Evolutionary conservation across 2,797 vertebrate species (phyloP).

Genomic region (Semaprochilodus insignis): DNA sequence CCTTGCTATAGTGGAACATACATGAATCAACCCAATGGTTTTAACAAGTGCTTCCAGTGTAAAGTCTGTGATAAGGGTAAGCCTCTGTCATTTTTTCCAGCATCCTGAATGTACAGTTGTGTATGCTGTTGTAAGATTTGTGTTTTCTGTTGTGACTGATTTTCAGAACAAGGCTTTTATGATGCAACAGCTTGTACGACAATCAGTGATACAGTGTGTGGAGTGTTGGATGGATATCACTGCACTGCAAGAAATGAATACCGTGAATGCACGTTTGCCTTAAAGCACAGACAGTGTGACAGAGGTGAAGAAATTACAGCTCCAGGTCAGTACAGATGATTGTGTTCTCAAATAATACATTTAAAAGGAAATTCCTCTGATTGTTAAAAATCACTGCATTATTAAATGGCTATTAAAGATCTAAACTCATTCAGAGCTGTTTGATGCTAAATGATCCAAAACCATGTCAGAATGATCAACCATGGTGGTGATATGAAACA

Average conservation of each 20-base stretch:
- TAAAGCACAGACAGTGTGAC: constrained; percentile 35
- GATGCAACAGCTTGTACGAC: constrained; percentile 21
- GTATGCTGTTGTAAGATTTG: not conserved
- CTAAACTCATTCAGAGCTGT: too few relatives aligned
- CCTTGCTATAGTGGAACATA: constrained; percentile 46
- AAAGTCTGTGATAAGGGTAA: constrained; percentile 58
- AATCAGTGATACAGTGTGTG: constrained; percentile 53
- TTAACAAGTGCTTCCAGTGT: constrained; percentile 31
- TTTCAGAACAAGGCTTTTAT: constrained; percentile 57
- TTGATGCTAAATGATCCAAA: too few relatives aligned
- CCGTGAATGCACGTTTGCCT: constrained; percentile 40
- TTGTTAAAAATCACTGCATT: too few relatives aligned
- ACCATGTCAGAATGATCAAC: too few relatives aligned
- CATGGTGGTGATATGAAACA: too few relatives aligned
- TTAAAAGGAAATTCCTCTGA: too few relatives aligned
- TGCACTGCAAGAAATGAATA: not conserved
- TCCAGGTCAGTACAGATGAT: constrained; percentile 52
- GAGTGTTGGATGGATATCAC: constrained; percentile 50
- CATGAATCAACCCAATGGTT: constrained; percentile 55
- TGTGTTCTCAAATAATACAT: too few relatives aligned
- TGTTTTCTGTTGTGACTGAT: not conserved
- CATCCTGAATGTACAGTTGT: not conserved
- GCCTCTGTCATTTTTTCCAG: not conserved
- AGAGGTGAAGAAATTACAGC: constrained; percentile 57
- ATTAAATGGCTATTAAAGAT: too few relatives aligned